Base-by-base conservation (phyloP, 2,797 vertebrate genomes). In the Amazona ochrocephala region DNA sequence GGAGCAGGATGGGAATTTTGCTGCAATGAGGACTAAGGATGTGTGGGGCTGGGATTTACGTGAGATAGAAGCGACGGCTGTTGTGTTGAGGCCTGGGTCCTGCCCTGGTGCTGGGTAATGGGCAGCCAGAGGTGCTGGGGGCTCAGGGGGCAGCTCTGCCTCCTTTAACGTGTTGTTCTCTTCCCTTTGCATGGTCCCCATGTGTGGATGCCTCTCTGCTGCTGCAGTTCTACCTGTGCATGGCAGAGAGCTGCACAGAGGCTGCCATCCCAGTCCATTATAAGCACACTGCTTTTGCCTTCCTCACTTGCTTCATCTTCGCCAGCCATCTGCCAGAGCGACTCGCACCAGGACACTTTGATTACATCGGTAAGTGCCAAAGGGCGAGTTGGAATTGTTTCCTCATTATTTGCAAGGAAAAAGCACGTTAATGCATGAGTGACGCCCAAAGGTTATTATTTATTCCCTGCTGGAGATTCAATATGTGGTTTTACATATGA, bases 301-400 rank as follows among this genome's bases (percentile, higher is more conserved):
- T 98, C 84, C 98, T 99, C 89, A 99, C 99, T 8, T 98, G 97
- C 75, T 98, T 99, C 90, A 95, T 99, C 84, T 99, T 99, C 76
- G 98, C 98, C 6, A 98, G 98, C 5, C 99, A 98, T 86, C 96
- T 99, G 70, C 99, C 99, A 0, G 99, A 99, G 97, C 97, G 99
- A 37, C 98, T 99, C 61, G 99, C 99, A 1, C 99, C 99, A 0
- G 99, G 99, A 19, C 95, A 98, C 96, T 99, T 99, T 1, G 99
- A 99, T 97, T 98, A 98, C 58, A 97, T 99, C 0, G 99, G 99
- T 99, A 30, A 91, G 94, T 10, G 45, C 48, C 10, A 0, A 7
- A 4, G 22, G 41, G 14, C 2, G 54, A 37, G 51, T 5, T 23
- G 39, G 58, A 41, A 1, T 15, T 27, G 15, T n/a, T 32, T 22